A percentile compares a stretch with the other conserved stretches of the same genome.
Evolutionary conservation across 2,797 vertebrate species (phyloP).

Genomic region (Buceros bicornis): DNA sequence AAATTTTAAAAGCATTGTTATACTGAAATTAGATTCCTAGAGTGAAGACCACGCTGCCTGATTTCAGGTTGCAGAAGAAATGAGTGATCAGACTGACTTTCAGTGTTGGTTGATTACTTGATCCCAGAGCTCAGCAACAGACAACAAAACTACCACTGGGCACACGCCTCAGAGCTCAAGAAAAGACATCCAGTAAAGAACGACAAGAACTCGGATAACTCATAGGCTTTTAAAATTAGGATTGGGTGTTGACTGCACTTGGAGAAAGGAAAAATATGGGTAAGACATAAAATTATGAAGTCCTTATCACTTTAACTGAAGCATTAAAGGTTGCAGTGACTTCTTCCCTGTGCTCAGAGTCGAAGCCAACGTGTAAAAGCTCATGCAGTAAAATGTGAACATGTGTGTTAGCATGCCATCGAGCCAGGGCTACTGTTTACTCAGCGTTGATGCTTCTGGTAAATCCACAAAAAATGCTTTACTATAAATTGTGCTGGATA

Average conservation of each 20-base stretch:
- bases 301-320: neutral
- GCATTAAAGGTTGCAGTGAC: slow-evolving; percentile 2
- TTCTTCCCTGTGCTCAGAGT: neutral
- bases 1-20: neutral
- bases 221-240: neutral
- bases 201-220: neutral
- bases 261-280: neutral
- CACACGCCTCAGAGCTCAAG: neutral
- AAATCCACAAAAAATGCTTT: slow-evolving; percentile 8
- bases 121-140: neutral
- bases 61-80: slow-evolving; percentile 4
- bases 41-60: neutral
- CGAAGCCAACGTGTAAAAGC: neutral
- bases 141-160: neutral
- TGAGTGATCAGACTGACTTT: neutral
- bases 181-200: slow-evolving; percentile 10
- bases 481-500: neutral
- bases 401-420: neutral
- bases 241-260: neutral
- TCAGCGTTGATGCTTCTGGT: neutral
- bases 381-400: neutral
- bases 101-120: neutral
- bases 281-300: neutral
- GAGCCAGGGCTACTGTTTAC: neutral
- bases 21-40: neutral